phyloP scores from a whole-genome alignment of 2,113 vertebrate species.

The Spilogale gracilis region DNA sequence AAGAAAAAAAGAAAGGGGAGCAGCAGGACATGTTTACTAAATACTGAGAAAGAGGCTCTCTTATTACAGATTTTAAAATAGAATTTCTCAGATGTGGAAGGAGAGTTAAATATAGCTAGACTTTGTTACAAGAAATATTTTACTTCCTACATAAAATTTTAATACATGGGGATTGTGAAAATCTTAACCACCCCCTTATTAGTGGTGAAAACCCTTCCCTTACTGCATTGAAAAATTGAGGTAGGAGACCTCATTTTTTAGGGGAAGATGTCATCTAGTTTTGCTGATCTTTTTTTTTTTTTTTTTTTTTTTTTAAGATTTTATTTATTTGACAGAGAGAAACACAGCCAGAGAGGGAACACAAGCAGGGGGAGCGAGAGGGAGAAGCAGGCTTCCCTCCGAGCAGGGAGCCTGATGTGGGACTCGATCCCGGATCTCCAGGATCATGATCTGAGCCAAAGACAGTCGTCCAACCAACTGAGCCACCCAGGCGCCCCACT shows the following conservation, averaged over 20 bases:
- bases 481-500: too few relatives aligned
- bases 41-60: background rate
- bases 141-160: constrained; percentile 10
- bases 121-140: background rate
- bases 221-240: background rate
- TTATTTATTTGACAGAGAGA: too few relatives aligned
- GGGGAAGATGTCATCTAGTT: background rate
- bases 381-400: too few relatives aligned
- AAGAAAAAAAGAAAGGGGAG: background rate
- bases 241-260: background rate
- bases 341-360: too few relatives aligned
- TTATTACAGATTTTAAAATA: background rate
- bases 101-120: background rate
- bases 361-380: too few relatives aligned
- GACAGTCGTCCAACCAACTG: too few relatives aligned
- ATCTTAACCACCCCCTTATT: background rate
- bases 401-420: too few relatives aligned
- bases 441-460: too few relatives aligned
- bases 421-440: too few relatives aligned
- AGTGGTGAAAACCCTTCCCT: background rate
- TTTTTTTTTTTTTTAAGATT: too few relatives aligned
- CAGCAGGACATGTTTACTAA: background rate
- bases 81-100: background rate
- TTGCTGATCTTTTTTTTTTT: too few relatives aligned
- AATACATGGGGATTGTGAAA: background rate